These are phyloP conservation scores for Shargacucullia verbasci DNA, from an alignment of 2,888 invertebrate species.

Conservation along the genomic window DNA sequence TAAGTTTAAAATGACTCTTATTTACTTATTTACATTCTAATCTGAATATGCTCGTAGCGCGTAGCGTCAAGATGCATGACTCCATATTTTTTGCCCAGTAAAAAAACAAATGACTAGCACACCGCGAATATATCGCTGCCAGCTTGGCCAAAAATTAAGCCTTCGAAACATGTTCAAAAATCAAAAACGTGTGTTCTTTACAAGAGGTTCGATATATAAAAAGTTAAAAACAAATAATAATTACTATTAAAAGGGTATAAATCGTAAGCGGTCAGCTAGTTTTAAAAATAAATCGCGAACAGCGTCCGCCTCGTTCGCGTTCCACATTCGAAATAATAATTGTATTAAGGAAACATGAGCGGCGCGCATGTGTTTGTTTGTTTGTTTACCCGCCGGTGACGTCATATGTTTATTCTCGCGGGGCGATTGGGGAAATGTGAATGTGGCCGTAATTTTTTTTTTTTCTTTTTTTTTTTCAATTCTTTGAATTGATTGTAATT, in stretches of 20 bases:
- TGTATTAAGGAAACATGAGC: conserved; percentile 90
- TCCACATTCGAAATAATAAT: conserved; percentile 89
- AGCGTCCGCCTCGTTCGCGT: conserved; percentile 75
- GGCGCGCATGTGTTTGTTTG: conserved; percentile 90
- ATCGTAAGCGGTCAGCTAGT: conserved; percentile 50
- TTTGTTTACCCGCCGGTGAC: conserved; percentile 89
- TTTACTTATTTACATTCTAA: too few relatives aligned
- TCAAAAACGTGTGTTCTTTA: conserved; percentile 32
- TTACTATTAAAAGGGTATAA: conserved; percentile 43
- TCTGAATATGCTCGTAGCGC: too few relatives aligned
- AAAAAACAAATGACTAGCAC: too few relatives aligned
- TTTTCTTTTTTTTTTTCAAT: conserved; percentile 39
- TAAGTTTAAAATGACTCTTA: too few relatives aligned
- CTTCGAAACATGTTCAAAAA: too few relatives aligned
- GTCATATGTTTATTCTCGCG: conserved; percentile 90
- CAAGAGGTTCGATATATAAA: conserved; percentile 38
- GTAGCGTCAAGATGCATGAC: too few relatives aligned
- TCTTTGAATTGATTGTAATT: conserved; percentile 2
- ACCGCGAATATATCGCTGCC: too few relatives aligned
- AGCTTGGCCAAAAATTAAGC: not conserved
- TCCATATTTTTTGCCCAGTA: too few relatives aligned
- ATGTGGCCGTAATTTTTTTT: conserved; percentile 38
- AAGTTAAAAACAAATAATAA: conserved; percentile 36
- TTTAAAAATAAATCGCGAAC: conserved; percentile 60
- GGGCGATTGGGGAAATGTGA: conserved; percentile 67